Evolutionary conservation across 2,797 vertebrate genomes (phyloP), one percentile per base, ranked within the genome.

Genomic region (Martes flavigula): DNA sequence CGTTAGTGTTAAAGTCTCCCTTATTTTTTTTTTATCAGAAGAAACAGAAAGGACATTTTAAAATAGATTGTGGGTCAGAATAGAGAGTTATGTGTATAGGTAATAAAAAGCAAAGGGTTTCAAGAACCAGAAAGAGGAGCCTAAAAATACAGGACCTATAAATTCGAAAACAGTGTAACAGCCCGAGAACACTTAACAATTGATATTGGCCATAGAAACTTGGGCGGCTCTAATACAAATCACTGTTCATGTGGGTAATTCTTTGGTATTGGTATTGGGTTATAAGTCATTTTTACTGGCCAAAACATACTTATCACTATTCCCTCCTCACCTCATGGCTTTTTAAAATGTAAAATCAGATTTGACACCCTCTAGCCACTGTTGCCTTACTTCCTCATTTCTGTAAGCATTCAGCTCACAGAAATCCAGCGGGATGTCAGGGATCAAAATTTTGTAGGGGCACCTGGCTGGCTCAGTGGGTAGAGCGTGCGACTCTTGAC

Each of bases 201-300:
- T 79, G 75, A 60, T 83, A 79, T 7, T 21, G 15, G 66, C 58
- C 83, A 14, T 35, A 38, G 83, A 81, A 91, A 78, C 35, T 13
- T 70, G 43, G 11, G 54, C 75, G 64, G 79, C 70, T 87, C 21
- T 56, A 73, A 77, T 82, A 51, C 66, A 86, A 51, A 46, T 90
- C 60, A 77, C 40, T n/a, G 40, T 94, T 70, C 85, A 82, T 7
- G 0, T 72, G 51, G 58, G 35, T 46, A 91, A 85, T 91, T 72
- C 79, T 94, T 95, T 87, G 38, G 48, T 75, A 35, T 85, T 90
- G 38, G 40, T 66, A 58, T 93, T 68, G 51, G 77, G 77, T 85
- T 95, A 82, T 78, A 90, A 90, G 90, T 94, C 91, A 68, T 75
- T 94, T 94, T 93, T 93, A 94, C 58, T 62, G 54, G 83, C 51